phyloP scores from a whole-genome alignment of 1,140 invertebrate genomes.

The Matsumurasca onukii region DNA sequence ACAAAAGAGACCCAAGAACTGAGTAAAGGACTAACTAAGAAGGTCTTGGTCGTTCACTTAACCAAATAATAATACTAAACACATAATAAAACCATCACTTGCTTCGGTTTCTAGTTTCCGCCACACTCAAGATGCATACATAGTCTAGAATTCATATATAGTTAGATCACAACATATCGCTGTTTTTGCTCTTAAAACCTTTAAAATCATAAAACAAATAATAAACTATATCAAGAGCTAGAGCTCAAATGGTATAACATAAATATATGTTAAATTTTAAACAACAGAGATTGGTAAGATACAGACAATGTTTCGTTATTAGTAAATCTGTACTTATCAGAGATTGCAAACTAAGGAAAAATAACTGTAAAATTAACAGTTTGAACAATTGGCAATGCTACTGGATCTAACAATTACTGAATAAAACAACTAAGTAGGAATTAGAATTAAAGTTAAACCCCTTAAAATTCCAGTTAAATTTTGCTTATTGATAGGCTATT shows the following conservation, averaged over 20 bases:
- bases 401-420: neutral
- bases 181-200: conserved; percentile 4
- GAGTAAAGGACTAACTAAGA: conserved; percentile 18
- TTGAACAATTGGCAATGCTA: too few species aligned
- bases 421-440: conserved; percentile 7
- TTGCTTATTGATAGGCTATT: too few species aligned
- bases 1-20: conserved; percentile 29
- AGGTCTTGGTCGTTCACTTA: conserved; percentile 23
- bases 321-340: too few species aligned
- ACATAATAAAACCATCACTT: neutral
- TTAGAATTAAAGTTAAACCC: too few species aligned
- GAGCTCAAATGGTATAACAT: conserved; percentile 16
- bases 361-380: too few species aligned
- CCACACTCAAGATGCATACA: neutral
- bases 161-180: conserved; percentile 13
- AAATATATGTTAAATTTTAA: conserved; percentile 12
- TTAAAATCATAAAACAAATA: conserved; percentile 26
- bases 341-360: too few species aligned
- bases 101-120: neutral
- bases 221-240: conserved; percentile 23
- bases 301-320: too few species aligned
- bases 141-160: conserved; percentile 2
- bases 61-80: conserved; percentile 25
- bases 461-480: too few species aligned
- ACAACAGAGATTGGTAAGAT: conserved; percentile 2